phyloP scores from a whole-genome alignment of 1,140 invertebrate genomes.

The Diprion similis region DNA sequence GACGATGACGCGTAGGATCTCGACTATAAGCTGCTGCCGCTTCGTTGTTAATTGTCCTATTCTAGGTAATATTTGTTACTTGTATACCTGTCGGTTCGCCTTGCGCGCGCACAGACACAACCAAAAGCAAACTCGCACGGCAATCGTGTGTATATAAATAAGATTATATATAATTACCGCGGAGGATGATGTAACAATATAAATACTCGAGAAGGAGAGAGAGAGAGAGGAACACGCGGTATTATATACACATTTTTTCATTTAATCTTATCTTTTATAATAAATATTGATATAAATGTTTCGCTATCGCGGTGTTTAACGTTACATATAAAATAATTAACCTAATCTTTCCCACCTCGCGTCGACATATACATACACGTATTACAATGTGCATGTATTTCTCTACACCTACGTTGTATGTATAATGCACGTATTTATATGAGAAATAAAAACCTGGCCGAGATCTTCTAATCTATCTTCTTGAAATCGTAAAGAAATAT shows the following conservation, averaged over 20 bases:
- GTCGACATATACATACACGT: slow-evolving; percentile 4
- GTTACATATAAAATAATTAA: slow-evolving; percentile 50
- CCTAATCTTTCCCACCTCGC: slow-evolving; percentile 39
- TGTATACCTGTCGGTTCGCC: too few species aligned
- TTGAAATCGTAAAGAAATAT: not conserved
- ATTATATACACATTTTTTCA: slow-evolving; percentile 45
- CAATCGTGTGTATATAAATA: not conserved
- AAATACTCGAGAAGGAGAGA: slow-evolving; percentile 39
- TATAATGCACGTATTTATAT: slow-evolving; percentile 9
- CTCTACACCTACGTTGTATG: not conserved
- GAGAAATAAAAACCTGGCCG: slow-evolving; percentile 16
- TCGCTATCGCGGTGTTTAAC: slow-evolving; percentile 34
- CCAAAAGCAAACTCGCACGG: not conserved
- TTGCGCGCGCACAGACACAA: not conserved
- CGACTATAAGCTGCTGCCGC: too few species aligned
- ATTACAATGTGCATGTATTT: not conserved
- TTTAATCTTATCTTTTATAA: slow-evolving; percentile 57
- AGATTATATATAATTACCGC: slow-evolving; percentile 15
- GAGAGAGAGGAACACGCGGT: not conserved
- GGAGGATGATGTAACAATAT: slow-evolving; percentile 53
- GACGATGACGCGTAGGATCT: too few species aligned
- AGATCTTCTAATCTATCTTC: slow-evolving; percentile 11
- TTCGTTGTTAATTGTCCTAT: slow-evolving; percentile 32
- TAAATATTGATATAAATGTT: slow-evolving; percentile 56
- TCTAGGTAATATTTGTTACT: slow-evolving; percentile 33